A percentile compares a stretch with the other conserved stretches of the same genome.
Evolutionary conservation across 2,797 vertebrate genomes (phyloP).

Genomic region (Oryzias dopingdopingensis): DNA sequence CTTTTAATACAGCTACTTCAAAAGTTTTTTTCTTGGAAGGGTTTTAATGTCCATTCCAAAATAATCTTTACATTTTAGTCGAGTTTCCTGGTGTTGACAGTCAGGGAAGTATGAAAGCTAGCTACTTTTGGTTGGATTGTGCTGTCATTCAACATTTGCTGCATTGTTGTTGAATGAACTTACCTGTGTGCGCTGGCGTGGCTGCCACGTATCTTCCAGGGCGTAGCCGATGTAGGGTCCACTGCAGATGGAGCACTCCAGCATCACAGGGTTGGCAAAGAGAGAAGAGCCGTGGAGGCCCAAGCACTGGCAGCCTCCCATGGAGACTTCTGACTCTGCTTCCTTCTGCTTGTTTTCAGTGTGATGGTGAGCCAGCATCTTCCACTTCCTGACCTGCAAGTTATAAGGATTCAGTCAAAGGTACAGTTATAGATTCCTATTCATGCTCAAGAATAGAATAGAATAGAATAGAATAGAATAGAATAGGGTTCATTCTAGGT

Average conservation of each 20-base stretch:
- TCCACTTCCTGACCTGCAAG: conserved; percentile 80
- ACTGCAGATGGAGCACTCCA: conserved; percentile 82
- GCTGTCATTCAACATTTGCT: no score
- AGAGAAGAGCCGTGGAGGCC: conserved; percentile 59
- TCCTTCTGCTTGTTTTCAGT: conserved; percentile 72
- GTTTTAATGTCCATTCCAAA: no score
- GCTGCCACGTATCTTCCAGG: conserved; percentile 80
- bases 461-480: no score
- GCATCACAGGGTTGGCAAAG: conserved; percentile 73
- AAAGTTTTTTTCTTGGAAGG: no score
- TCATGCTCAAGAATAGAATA: no score
- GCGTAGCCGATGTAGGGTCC: conserved; percentile 78
- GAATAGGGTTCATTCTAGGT: no score
- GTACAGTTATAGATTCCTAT: no score
- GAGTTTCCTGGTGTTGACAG: no score
- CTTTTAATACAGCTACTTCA: no score
- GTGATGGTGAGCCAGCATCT: conserved; percentile 76
- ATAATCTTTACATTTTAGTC: no score
- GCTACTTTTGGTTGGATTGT: no score
- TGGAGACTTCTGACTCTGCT: conserved; percentile 60
- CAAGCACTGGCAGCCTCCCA: conserved; percentile 62
- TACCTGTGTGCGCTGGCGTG: conserved; percentile 79
- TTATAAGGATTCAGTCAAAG: background rate
- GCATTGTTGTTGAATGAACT: background rate
- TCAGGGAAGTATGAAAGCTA: no score